Evolutionary conservation across 2,113 vertebrate species (phyloP).

Genomic region (Pandion haliaetus): DNA sequence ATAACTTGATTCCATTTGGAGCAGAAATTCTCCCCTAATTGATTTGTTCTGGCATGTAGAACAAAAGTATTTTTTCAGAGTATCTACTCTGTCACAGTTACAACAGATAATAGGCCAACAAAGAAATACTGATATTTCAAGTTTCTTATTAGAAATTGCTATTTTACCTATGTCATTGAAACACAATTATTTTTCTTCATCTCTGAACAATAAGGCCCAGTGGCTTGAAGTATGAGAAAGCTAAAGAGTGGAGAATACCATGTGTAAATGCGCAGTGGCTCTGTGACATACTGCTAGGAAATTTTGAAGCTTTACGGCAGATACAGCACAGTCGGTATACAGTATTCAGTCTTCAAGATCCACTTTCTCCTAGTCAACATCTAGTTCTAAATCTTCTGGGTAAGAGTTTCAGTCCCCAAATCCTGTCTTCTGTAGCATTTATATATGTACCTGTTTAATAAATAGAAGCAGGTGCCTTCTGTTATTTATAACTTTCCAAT

Average conservation of each 20-base stretch:
- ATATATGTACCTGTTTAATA: background rate
- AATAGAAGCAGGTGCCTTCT: background rate
- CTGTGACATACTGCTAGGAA: conserved; percentile 91
- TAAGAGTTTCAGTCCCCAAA: background rate
- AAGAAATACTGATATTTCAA: background rate
- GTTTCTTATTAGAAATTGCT: background rate
- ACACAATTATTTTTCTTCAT: background rate
- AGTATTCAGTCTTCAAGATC: conserved; percentile 84
- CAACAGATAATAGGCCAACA: background rate
- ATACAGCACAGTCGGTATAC: conserved; percentile 88
- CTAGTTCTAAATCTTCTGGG: conserved; percentile 88
- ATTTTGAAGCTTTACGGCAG: conserved; percentile 91
- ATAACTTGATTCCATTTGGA: background rate
- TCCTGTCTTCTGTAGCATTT: background rate
- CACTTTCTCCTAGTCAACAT: conserved; percentile 86
- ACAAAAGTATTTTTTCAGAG: background rate
- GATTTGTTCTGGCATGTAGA: background rate
- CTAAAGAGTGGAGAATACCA: conserved; percentile 95
- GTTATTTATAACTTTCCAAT: accelerated
- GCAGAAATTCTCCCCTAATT: background rate
- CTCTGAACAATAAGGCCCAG: conserved; percentile 73
- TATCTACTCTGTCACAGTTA: background rate
- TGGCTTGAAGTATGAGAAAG: conserved; percentile 94
- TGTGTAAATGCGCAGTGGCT: conserved; percentile 97
- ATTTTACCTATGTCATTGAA: background rate